Conservation (phyloP, 2,797 vertebrate genomes). For the Tauraco hartlaubi region DNA sequence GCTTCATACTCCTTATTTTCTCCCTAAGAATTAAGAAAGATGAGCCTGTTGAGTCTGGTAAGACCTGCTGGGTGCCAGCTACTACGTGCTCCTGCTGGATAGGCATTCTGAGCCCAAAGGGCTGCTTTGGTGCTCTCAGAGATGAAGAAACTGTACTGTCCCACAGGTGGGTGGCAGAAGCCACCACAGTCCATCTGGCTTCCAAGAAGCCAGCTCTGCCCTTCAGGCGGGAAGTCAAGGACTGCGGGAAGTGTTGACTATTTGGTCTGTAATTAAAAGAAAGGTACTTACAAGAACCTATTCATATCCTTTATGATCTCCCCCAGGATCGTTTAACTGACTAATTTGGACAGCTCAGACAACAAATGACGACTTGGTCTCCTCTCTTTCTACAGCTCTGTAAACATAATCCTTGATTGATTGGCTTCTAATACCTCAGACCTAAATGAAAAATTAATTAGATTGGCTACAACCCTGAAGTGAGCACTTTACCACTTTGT, state of each 20-base stretch:
- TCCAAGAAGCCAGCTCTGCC: conserved; percentile 47
- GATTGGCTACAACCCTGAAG: conserved; percentile 77
- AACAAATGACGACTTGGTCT: conserved; percentile 79
- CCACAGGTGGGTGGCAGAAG: neutral
- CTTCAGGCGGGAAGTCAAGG: conserved; percentile 66
- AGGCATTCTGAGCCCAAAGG: neutral
- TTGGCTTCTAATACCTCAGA: conserved; percentile 86
- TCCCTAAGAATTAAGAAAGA: neutral
- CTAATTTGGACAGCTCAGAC: conserved; percentile 78
- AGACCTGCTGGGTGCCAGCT: neutral
- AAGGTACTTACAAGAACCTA: conserved; percentile 78
- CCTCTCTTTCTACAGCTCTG: conserved; percentile 81
- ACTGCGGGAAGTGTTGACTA: conserved; percentile 58
- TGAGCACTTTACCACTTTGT: conserved; percentile 78
- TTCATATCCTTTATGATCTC: conserved; percentile 81
- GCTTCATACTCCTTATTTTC: neutral
- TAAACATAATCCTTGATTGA: conserved; percentile 90
- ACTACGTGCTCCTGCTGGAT: neutral
- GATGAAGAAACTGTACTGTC: neutral
- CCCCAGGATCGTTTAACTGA: conserved; percentile 84
- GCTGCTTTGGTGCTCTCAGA: neutral
- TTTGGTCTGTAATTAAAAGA: conserved; percentile 84
- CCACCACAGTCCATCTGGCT: neutral
- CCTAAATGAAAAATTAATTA: conserved; percentile 92
- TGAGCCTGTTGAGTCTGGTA: neutral